These are phyloP conservation scores for Speoplatyrhinus poulsoni DNA, from an alignment of 2,113 vertebrate genomes.

Conservation along the genomic window DNA sequence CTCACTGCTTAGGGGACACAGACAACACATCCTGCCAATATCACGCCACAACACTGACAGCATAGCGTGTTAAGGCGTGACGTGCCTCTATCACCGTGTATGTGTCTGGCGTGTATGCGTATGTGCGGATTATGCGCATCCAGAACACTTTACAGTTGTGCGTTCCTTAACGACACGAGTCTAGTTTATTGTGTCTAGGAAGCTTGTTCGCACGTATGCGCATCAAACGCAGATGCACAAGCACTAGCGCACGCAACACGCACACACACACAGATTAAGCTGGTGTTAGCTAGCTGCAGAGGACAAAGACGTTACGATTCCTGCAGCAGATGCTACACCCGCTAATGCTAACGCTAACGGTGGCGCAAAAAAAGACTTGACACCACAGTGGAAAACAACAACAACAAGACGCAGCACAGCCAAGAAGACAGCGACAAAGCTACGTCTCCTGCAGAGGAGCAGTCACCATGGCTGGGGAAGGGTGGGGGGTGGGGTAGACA, in stretches of 20 bases:
- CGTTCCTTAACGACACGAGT: too few species aligned
- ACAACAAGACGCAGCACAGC: constrained; percentile 52
- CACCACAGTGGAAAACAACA: constrained; percentile 46
- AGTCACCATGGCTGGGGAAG: constrained; percentile 73
- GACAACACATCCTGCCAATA: constrained; percentile 70
- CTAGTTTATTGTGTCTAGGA: constrained; percentile 35
- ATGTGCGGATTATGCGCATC: constrained; percentile 48
- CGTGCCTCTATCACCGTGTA: neutral
- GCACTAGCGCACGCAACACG: constrained; percentile 13
- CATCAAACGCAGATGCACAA: constrained; percentile 32
- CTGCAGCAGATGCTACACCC: constrained; percentile 79
- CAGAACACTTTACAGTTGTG: constrained; percentile 7
- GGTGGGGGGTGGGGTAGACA: constrained; percentile 78
- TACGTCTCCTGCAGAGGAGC: constrained; percentile 41
- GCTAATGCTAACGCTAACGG: constrained; percentile 64
- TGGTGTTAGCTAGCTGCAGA: constrained; percentile 69
- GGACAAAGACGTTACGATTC: constrained; percentile 75
- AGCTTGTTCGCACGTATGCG: constrained; percentile 13
- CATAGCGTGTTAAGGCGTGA: constrained; percentile 17
- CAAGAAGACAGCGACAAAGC: constrained; percentile 24
- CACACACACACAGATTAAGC: constrained; percentile 12
- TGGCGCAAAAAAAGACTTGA: constrained; percentile 42
- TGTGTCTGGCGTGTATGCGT: neutral
- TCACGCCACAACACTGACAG: constrained; percentile 66
- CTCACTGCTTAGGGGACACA: constrained; percentile 65